Evolutionary conservation across 2,113 vertebrate species (phyloP).

Genomic region (Odontophorus gujanensis): DNA sequence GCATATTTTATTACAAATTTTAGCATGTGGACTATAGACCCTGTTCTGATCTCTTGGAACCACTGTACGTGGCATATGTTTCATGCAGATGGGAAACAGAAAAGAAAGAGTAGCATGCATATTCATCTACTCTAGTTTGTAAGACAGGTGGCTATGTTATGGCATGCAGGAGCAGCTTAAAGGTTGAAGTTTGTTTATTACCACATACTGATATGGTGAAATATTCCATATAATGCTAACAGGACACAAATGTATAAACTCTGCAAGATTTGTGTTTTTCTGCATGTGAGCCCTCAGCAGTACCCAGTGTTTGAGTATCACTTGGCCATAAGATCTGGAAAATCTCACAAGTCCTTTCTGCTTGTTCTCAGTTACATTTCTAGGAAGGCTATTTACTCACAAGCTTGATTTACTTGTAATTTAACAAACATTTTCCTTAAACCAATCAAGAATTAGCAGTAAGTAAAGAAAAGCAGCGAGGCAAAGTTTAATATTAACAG

Average conservation of each 20-base stretch:
- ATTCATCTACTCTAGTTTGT: constrained; percentile 53
- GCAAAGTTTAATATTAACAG: not conserved
- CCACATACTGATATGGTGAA: not conserved
- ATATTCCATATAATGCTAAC: not conserved
- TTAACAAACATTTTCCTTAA: not conserved
- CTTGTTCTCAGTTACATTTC: not conserved
- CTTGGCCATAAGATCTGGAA: not conserved
- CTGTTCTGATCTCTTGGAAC: constrained; percentile 64
- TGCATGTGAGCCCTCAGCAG: not conserved
- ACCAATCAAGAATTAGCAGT: not conserved
- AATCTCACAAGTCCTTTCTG: not conserved
- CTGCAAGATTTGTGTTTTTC: not conserved
- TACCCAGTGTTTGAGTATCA: not conserved
- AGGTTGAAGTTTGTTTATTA: not conserved
- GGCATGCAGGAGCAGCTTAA: constrained; percentile 1
- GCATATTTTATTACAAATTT: constrained; percentile 63
- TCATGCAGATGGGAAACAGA: constrained; percentile 67
- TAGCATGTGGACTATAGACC: constrained; percentile 58
- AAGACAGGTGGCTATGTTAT: constrained; percentile 21
- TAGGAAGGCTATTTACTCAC: not conserved
- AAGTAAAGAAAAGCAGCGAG: not conserved
- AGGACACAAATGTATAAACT: not conserved
- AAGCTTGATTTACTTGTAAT: not conserved
- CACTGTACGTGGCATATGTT: constrained; percentile 56
- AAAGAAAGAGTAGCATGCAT: constrained; percentile 48